Base-by-base conservation (phyloP, 2,113 vertebrate genomes). In the Haemorhous mexicanus region DNA sequence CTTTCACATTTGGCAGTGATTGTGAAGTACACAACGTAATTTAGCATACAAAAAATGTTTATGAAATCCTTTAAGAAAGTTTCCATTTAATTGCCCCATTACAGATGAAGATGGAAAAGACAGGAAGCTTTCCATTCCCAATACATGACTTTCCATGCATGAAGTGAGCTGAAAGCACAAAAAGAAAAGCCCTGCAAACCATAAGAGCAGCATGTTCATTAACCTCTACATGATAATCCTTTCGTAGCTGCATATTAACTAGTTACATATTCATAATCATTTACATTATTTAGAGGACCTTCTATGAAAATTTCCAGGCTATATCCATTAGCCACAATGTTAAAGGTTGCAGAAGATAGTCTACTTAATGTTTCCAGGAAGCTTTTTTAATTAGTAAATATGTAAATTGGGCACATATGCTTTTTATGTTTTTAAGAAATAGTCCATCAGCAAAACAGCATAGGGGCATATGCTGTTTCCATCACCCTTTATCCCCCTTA, bases 241-340 rank as follows among this genome's bases (percentile, higher is more conserved):
- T 98, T 97, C 95, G 0, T 97, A 97, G 98, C 98, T 98, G 98
- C 98, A 98, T 98, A 98, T 98, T 98, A 98, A 98, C 98, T 98
- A 98, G 98, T 98, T 98, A 98, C 98, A 98, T 98, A 98, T 98
- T 98, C 98, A 98, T 98, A 98, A 98, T 98, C 98, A 98, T 97
- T 97, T 98, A 98, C 98, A 98, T 98, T 98, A 98, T 98, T 98
- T 98, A 98, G 98, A 98, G 96, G 97, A 97, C 96, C 97, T 97
- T 97, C 95, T 92, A 97, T 97, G 97, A 98, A 98, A 98, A 98
- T 97, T 98, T 98, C 97, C 94, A 97, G 96, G 97, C 97, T 98
- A 97, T 98, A 98, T 98, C 98, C 97, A 98, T 98, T 98, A 98
- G 97, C 97, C 96, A 95, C 82, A 94, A 97, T 98, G 98, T 97